Evolutionary conservation across 1,140 invertebrate genomes (phyloP).

Genomic region (Neodiprion virginianus): DNA sequence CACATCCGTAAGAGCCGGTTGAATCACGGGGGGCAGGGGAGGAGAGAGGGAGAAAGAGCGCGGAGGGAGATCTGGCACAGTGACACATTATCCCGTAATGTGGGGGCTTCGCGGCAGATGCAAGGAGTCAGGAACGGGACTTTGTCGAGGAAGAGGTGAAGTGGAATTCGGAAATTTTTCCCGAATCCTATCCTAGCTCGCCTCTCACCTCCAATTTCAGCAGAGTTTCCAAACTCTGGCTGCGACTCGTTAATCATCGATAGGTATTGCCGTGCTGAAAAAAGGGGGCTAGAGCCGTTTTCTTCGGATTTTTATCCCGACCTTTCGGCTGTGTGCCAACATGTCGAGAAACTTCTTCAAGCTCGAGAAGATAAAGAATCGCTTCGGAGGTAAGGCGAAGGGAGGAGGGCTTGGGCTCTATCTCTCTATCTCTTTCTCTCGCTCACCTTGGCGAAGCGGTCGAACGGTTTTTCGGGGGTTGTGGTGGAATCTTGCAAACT

Average conservation of each 20-base stretch:
- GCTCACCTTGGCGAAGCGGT: background rate
- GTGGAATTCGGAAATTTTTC: background rate
- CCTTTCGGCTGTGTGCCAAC: slow-evolving; percentile 22
- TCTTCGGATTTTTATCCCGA: slow-evolving; percentile 22
- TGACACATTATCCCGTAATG: slow-evolving; percentile 59
- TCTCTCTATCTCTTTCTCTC: no score
- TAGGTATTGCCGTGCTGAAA: no score
- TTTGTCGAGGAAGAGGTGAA: background rate
- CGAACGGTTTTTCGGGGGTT: background rate
- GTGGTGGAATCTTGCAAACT: background rate
- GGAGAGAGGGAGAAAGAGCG: slow-evolving; percentile 32
- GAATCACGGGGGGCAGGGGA: slow-evolving; percentile 23
- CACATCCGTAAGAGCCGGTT: slow-evolving; percentile 22
- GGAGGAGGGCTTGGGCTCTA: no score
- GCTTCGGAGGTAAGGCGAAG: background rate
- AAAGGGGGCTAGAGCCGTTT: no score
- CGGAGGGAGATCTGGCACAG: slow-evolving; percentile 48
- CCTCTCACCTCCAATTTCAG: no score
- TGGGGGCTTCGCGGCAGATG: slow-evolving; percentile 58
- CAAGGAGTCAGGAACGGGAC: slow-evolving; percentile 39
- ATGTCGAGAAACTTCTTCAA: slow-evolving; percentile 31
- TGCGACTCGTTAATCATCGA: no score
- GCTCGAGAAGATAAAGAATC: slow-evolving; percentile 20
- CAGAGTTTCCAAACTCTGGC: no score
- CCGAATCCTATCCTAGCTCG: background rate